phyloP scores from a whole-genome alignment of 92 coral and sea anemone genomes.

The Zoanthus sansibaricus region DNA sequence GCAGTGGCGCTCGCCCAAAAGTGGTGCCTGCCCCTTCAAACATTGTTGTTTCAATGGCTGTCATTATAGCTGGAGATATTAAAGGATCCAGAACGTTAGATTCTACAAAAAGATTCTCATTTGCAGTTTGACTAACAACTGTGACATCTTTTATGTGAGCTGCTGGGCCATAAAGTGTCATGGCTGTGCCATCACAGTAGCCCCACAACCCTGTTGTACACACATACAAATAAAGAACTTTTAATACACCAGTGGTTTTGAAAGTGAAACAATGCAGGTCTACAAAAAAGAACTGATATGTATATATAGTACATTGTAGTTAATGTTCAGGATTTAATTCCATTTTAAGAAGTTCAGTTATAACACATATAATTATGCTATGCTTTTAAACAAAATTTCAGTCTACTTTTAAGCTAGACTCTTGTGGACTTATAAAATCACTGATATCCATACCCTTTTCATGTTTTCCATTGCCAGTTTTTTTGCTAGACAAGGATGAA shows the following conservation, averaged over 20 bases:
- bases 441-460: not conserved
- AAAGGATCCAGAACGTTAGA: slow-evolving; percentile 1
- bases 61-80: slow-evolving; percentile 48
- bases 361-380: not conserved
- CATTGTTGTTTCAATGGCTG: slow-evolving; percentile 45
- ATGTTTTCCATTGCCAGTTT: not conserved
- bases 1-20: slow-evolving; percentile 42
- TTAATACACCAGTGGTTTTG: not conserved
- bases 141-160: slow-evolving; percentile 3
- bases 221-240: not conserved
- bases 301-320: not conserved
- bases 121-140: not conserved
- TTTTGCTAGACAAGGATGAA: not conserved
- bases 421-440: not conserved
- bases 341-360: not conserved
- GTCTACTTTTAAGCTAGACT: slow-evolving; percentile 6
- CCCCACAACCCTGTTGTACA: not conserved
- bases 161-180: not conserved
- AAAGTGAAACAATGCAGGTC: not conserved
- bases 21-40: slow-evolving; percentile 34
- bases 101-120: not conserved
- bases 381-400: not conserved
- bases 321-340: not conserved
- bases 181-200: not conserved
- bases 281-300: not conserved